phyloP scores from a whole-genome alignment of 2,797 vertebrate genomes.

The Alosa sapidissima region DNA sequence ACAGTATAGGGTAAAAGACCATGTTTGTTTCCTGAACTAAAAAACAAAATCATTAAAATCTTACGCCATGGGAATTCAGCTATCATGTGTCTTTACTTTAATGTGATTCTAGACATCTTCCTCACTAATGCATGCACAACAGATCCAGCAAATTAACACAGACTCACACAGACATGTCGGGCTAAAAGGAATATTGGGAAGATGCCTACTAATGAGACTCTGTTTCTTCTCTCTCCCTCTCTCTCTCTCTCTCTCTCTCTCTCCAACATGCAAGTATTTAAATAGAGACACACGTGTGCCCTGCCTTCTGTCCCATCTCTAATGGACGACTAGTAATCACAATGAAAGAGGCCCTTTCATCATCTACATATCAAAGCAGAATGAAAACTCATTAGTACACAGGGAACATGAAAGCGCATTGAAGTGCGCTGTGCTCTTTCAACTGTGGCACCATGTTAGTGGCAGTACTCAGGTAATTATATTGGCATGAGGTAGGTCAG shows the following conservation, averaged over 20 bases:
- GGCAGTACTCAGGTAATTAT: constrained; percentile 40
- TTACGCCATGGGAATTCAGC: background rate
- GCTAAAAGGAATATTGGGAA: background rate
- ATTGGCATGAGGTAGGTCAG: constrained; percentile 41
- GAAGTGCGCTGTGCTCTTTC: constrained; percentile 45
- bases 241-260: background rate
- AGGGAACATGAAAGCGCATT: constrained; percentile 38
- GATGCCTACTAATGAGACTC: background rate
- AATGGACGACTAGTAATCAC: constrained; percentile 32
- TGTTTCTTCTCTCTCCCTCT: background rate
- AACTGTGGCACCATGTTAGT: constrained; percentile 45
- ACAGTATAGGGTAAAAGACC: background rate
- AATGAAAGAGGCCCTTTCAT: constrained; percentile 35
- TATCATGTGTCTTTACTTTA: background rate
- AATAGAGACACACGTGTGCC: background rate
- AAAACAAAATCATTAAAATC: background rate
- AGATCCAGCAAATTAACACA: constrained; percentile 3
- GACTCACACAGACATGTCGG: background rate
- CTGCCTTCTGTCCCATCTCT: constrained; percentile 26
- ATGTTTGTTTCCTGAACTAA: background rate
- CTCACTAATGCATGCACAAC: background rate
- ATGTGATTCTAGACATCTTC: constrained; percentile 3
- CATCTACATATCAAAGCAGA: constrained; percentile 24
- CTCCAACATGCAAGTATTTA: background rate
- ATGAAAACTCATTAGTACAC: constrained; percentile 37